Evolutionary conservation across 23 tunicate species (phyloP), one percentile per base, ranked within the genome.

Genomic region (Halocynthia aurantium): DNA sequence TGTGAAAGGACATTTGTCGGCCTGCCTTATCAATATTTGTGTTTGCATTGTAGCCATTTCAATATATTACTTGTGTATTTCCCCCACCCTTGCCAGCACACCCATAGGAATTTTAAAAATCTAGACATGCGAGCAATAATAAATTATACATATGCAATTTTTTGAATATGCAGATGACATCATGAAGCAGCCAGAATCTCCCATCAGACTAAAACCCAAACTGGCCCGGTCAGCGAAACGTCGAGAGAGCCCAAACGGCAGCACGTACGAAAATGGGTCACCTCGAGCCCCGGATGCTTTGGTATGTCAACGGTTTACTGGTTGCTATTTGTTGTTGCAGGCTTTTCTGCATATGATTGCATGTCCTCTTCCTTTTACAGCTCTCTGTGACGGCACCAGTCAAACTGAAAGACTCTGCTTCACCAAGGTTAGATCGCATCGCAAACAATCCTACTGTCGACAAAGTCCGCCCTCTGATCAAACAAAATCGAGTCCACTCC

Each of bases 391-490:
- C 82, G 82, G 72, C 76, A 50, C 86, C 85, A 17, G 18, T 61
- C 44, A 82, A 82, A 70, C 53, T 81, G 57, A 81, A 82, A 52
- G 82, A 87, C 74, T 75, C 93, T 7, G 93, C 86, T 6, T 87
- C 93, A 8, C 93, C 93, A 10, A 56, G 93, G 7, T 67, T 82
- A 8, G 86, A 87, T 44, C 82, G 83, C 6, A 31, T 87, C 51
- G 76, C 83, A 11, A 64, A 52, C 2, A 70, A 70, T 60, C 71
- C 53, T 11, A 66, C 88, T 8, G 82, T 62, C 31, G 83, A 77
- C 8, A 81, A 84, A 15, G 81, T 84, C 57, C 82, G 88, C 21
- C 83, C 88, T 31, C 20, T 77, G 62, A 18, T 84, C 10, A 77
- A 77, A 69, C 82, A 80, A 56, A 52, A 56, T 55, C 57, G 61